Percentiles rank a stretch among this genome's conserved stretches.
Conservation (phyloP, 2,888 invertebrate genomes). For the Pocota personata region DNA sequence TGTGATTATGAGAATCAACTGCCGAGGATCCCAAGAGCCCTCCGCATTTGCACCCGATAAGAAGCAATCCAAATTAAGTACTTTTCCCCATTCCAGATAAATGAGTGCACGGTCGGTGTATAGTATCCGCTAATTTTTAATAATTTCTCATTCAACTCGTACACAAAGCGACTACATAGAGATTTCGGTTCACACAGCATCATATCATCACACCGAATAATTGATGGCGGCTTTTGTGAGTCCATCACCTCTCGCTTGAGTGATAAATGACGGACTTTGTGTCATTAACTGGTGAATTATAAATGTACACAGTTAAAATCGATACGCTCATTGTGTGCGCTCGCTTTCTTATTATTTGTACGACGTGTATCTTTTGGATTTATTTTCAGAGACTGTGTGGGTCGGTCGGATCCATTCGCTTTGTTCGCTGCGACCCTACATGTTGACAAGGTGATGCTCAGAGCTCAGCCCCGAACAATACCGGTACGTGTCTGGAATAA, state of each 20-base stretch:
- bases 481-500: constrained; percentile 68
- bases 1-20: constrained; percentile 50
- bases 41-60: constrained; percentile 69
- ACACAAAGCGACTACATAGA: constrained; percentile 44
- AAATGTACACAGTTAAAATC: constrained; percentile 70
- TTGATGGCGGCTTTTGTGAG: constrained; percentile 71
- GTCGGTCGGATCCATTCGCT: constrained; percentile 47
- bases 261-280: constrained; percentile 72
- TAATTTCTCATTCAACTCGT: constrained; percentile 61
- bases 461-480: constrained; percentile 56
- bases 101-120: constrained; percentile 47
- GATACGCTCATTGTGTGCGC: constrained; percentile 62
- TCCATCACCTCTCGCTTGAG: constrained; percentile 62
- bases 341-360: constrained; percentile 29
- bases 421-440: constrained; percentile 66
- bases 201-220: constrained; percentile 68
- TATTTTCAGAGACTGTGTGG: constrained; percentile 30
- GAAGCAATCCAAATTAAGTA: constrained; percentile 68
- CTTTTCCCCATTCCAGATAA: constrained; percentile 59
- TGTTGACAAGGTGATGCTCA: constrained; percentile 70
- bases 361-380: constrained; percentile 17
- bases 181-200: constrained; percentile 67
- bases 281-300: constrained; percentile 73
- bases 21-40: constrained; percentile 59
- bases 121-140: constrained; percentile 66